phyloP scores from a whole-genome alignment of 2,797 vertebrate species.

The Scarus forsteni region DNA sequence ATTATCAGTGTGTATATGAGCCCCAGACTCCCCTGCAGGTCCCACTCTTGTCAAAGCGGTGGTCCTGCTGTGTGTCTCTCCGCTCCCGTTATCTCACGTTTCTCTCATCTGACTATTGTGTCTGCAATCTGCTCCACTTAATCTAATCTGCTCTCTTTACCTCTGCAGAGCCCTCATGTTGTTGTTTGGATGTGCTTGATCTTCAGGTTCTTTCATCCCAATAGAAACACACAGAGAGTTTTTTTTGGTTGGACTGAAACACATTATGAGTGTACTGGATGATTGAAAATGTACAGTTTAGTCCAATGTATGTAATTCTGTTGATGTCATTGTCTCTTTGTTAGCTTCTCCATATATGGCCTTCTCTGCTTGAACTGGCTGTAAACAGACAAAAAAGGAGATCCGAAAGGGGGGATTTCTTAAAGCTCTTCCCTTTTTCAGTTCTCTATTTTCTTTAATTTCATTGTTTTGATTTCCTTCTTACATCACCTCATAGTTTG shows the following conservation, averaged over 20 bases:
- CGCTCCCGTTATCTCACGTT: slow-evolving; percentile 53
- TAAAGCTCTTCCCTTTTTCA: neutral
- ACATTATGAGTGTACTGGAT: too few species aligned
- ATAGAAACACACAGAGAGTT: slow-evolving; percentile 28
- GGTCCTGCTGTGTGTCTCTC: slow-evolving; percentile 67
- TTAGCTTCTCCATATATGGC: slow-evolving; percentile 44
- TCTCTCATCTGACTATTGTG: slow-evolving; percentile 70
- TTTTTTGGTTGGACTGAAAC: too few species aligned
- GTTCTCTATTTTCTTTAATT: neutral
- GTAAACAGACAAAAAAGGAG: neutral
- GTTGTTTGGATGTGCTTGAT: slow-evolving; percentile 61
- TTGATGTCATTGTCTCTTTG: neutral
- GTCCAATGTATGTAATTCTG: slow-evolving; percentile 27
- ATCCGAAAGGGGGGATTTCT: neutral
- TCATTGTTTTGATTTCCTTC: neutral
- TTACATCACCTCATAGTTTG: neutral
- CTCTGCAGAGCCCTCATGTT: slow-evolving; percentile 38
- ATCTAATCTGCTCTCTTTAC: slow-evolving; percentile 57
- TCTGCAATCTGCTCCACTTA: slow-evolving; percentile 50
- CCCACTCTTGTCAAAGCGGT: slow-evolving; percentile 54
- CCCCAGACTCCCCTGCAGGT: slow-evolving; percentile 33
- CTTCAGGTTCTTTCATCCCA: slow-evolving; percentile 50
- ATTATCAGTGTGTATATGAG: too few species aligned
- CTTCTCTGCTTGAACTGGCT: neutral
- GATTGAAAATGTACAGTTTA: neutral